Base-by-base conservation (phyloP, 2,797 vertebrate species). In the Bradypodion ventrale region DNA sequence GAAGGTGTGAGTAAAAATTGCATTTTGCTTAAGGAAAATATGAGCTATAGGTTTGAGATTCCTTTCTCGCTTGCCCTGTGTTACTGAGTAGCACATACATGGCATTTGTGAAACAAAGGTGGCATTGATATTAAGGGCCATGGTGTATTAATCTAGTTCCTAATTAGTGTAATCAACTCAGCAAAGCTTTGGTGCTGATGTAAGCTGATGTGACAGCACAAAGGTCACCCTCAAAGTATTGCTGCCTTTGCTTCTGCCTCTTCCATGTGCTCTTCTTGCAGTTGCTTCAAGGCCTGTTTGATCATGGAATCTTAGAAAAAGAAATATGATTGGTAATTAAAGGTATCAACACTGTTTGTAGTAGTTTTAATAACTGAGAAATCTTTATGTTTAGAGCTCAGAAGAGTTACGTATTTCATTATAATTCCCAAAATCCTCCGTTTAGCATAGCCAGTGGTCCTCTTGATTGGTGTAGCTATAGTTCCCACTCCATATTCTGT, bases 81-180 rank as follows among this genome's bases (percentile, higher is more conserved):
- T n/a, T 83, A 16, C 83, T 87, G 70, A 35, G 19, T 40, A 78
- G 35, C 0, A 0, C 60, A 80, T 78, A 59, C 73, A 74, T 85
- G 62, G 44, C 72, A 72, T 85, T 63, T 72, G 52, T 82, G 56
- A 16, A 85, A 82, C 89, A 90, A 84, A 91, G 80, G 70, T 89
- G 84, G 87, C 90, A 49, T 7, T 82, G 90, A 90, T 89, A 88
- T 0, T 72, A 0, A 89, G 69, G 87, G 90, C 80, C 86, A 90
- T 62, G 0, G 85, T 90, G 85, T 90, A 89, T 90, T 94, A 91
- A 93, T 93, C 92, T 90, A 90, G 89, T 88, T 92, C 83, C 84
- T 94, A 89, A 90, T 88, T 89, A 90, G 91, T 91, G 83, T 84
- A 85, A 92, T 94, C 90, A 93, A 92, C 89, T 93, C 92, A 95